Percentiles rank a stretch among this genome's conserved stretches.
These are phyloP conservation scores for Spheniscus mendiculus DNA, from an alignment of 2,113 vertebrate genomes.

Conservation along the genomic window DNA sequence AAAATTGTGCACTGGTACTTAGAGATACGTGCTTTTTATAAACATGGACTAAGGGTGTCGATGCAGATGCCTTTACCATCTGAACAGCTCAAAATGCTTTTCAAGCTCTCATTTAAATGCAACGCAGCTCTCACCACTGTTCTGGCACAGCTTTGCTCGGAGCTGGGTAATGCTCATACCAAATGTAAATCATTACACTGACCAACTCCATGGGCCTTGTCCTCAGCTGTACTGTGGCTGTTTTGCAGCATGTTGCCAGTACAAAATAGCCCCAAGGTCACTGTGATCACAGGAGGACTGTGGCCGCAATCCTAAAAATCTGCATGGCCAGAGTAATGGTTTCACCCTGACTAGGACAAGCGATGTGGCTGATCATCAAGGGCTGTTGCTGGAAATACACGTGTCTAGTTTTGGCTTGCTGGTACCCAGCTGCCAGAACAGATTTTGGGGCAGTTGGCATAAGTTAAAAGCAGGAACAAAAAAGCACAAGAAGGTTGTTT, in stretches of 20 bases:
- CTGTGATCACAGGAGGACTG: neutral
- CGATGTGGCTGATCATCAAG: neutral
- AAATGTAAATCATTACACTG: neutral
- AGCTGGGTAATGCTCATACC: neutral
- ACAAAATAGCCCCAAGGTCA: neutral
- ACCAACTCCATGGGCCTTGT: neutral
- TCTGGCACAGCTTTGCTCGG: neutral
- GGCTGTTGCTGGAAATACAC: neutral
- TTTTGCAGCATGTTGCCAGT: neutral
- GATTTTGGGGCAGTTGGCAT: neutral
- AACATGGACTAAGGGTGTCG: neutral
- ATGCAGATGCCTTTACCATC: neutral
- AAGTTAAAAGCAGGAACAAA: neutral
- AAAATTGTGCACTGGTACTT: neutral
- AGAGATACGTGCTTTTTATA: neutral
- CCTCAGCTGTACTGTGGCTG: neutral
- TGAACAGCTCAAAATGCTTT: constrained; percentile 1
- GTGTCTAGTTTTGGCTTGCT: neutral
- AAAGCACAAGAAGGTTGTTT: neutral
- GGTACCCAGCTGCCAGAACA: neutral
- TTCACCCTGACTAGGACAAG: neutral
- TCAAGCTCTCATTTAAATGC: constrained; percentile 24
- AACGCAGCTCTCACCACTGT: neutral
- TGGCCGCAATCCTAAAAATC: neutral
- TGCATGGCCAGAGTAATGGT: neutral